Percentiles rank a stretch among this genome's conserved stretches.
phyloP scores from a whole-genome alignment of 2,797 vertebrate species.

The Sternotherus odoratus region DNA sequence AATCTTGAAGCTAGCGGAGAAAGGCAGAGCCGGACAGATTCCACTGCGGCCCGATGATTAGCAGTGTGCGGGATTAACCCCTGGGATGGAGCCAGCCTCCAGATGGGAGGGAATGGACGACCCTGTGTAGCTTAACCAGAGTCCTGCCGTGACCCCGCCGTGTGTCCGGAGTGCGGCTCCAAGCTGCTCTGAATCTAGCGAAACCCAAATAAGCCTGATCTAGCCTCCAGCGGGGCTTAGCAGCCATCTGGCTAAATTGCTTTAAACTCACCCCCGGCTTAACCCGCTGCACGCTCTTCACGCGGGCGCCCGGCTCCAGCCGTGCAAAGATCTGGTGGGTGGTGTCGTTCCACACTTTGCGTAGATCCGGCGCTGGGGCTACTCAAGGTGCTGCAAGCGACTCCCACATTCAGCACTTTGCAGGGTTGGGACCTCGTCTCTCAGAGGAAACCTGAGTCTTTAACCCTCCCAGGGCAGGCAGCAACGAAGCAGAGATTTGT shows the following conservation, averaged over 20 bases:
- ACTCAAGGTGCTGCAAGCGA: neutral
- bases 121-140: too few relatives aligned
- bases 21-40: neutral
- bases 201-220: neutral
- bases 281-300: neutral
- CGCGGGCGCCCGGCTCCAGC: neutral
- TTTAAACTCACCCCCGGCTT: neutral
- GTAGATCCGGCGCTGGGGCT: neutral
- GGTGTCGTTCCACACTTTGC: neutral
- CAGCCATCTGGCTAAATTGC: neutral
- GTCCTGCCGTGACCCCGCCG: too few relatives aligned
- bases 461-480: neutral
- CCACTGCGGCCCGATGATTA: too few relatives aligned
- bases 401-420: neutral
- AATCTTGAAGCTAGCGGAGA: neutral
- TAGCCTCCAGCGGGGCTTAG: neutral
- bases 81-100: neutral
- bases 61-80: neutral
- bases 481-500: neutral
- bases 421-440: neutral
- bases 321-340: neutral
- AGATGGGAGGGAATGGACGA: too few relatives aligned
- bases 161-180: neutral
- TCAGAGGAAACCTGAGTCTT: neutral
- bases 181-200: neutral